phyloP scores from a whole-genome alignment of 2,113 vertebrate genomes.

The Dicerorhinus sumatrensis region DNA sequence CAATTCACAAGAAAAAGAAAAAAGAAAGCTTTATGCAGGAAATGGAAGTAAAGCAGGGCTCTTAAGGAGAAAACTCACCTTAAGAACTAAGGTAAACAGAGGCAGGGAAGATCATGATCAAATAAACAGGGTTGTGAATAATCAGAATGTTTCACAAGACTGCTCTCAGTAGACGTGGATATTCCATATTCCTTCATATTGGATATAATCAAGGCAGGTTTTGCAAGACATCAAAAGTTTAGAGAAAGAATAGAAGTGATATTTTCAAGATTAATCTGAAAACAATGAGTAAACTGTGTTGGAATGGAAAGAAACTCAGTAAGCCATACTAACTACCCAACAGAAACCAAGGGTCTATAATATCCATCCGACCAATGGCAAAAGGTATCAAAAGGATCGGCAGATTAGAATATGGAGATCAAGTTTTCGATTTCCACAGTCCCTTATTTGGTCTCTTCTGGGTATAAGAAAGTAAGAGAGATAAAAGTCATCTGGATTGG shows the following conservation, averaged over 20 bases:
- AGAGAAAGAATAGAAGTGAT: background rate
- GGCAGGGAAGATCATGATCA: background rate
- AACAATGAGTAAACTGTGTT: background rate
- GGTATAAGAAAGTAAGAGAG: conserved; percentile 14
- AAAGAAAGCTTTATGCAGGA: background rate
- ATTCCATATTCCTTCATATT: background rate
- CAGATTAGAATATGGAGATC: background rate
- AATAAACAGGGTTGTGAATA: conserved; percentile 8
- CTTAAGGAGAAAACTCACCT: background rate
- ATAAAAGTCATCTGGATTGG: background rate
- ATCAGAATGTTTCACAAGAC: background rate
- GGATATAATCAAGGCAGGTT: background rate
- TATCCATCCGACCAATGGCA: background rate
- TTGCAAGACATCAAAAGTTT: conserved; percentile 29
- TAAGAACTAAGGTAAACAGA: background rate
- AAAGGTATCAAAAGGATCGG: background rate
- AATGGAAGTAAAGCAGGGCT: background rate
- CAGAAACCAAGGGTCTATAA: conserved; percentile 16
- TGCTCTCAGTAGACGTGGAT: background rate
- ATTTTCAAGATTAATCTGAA: conserved; percentile 44
- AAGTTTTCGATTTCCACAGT: background rate
- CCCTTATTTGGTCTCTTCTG: background rate
- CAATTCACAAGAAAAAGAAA: background rate
- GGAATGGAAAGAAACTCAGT: background rate
- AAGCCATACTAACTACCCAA: conserved; percentile 37